These are phyloP conservation scores for Himalopsyche anomala DNA, from an alignment of 2,888 invertebrate species.

Conservation along the genomic window DNA sequence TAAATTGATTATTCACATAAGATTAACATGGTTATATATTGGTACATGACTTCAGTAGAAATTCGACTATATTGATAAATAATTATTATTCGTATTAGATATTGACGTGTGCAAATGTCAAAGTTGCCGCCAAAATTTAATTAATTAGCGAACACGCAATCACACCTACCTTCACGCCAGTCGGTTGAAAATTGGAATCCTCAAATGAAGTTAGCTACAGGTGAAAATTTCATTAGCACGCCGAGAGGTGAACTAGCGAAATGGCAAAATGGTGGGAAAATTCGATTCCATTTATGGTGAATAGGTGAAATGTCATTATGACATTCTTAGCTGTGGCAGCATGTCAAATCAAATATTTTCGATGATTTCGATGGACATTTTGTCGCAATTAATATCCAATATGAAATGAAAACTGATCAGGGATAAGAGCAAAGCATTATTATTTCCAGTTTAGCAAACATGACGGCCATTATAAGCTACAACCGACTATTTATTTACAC, in stretches of 20 bases:
- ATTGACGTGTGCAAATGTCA: conserved; percentile 9
- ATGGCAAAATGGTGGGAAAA: conserved; percentile 6
- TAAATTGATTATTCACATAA: too few relatives aligned
- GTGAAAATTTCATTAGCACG: neutral
- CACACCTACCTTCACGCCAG: neutral
- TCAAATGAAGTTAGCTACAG: conserved; percentile 14
- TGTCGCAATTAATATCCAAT: too few relatives aligned
- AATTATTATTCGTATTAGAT: too few relatives aligned
- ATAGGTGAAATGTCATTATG: neutral
- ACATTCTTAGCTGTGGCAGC: neutral
- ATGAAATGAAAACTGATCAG: too few relatives aligned
- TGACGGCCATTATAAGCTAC: too few relatives aligned
- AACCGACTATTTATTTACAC: too few relatives aligned
- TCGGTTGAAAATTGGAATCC: conserved; percentile 19
- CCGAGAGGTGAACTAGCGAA: conserved; percentile 6
- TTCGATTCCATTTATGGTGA: neutral
- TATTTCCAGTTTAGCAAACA: too few relatives aligned
- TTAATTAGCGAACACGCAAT: neutral
- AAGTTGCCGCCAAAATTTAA: neutral
- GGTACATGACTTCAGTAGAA: too few relatives aligned
- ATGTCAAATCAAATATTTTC: neutral
- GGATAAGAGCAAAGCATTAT: too few relatives aligned
- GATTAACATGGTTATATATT: too few relatives aligned
- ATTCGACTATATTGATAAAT: too few relatives aligned
- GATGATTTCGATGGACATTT: too few relatives aligned